Conservation (phyloP, 2,888 invertebrate species). For the Microctonus brassicae region DNA sequence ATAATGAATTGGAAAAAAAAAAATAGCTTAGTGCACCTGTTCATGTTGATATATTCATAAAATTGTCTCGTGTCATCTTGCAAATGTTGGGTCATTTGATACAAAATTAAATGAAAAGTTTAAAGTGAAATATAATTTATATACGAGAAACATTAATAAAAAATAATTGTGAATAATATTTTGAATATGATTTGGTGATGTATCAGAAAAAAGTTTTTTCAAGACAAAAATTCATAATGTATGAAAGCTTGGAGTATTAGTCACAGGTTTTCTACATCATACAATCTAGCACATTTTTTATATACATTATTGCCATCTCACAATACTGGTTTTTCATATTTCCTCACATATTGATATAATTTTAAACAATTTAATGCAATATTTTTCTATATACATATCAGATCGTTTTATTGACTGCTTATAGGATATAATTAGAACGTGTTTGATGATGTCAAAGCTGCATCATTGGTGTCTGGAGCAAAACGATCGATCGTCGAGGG, state of each 20-base stretch:
- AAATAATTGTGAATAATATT: neutral
- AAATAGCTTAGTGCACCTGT: neutral
- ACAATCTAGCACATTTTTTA: neutral
- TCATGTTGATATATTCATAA: neutral
- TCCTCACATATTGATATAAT: neutral
- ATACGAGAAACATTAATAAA: neutral
- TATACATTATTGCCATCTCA: neutral
- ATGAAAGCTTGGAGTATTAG: neutral
- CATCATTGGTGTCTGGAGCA: slow-evolving; percentile 15
- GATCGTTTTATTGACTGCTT: slow-evolving; percentile 16
- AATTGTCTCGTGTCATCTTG: slow-evolving; percentile 3
- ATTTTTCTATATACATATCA: neutral
- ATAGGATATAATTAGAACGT: slow-evolving; percentile 23
- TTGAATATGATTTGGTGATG: neutral
- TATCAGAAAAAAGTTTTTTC: no score
- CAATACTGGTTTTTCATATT: neutral
- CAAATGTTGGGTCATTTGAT: neutral
- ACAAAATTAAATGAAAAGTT: neutral
- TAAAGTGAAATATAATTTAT: no score
- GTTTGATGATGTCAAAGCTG: slow-evolving; percentile 29
- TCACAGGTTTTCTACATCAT: neutral
- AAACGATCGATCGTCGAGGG: slow-evolving; percentile 27
- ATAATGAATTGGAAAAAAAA: neutral
- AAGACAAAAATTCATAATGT: no score
- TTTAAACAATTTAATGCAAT: neutral